Base-by-base conservation (phyloP, 2,797 vertebrate species). In the Galaxias olidus region DNA sequence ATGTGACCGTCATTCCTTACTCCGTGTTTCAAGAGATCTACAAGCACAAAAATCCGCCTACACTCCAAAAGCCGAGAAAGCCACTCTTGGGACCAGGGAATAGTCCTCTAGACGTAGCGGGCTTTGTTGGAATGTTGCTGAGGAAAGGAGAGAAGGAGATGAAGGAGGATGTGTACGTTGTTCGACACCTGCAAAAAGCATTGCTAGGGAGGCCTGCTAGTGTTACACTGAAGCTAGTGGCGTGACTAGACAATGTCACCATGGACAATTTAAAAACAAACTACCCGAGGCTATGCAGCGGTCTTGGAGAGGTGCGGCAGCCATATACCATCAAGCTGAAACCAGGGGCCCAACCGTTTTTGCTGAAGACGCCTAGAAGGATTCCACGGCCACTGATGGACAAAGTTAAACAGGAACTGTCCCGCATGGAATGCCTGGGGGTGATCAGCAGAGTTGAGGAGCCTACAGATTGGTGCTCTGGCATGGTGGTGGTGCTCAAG, bases 321-420 rank as follows among this genome's bases (percentile, higher is more conserved):
- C 69, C 43, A 10, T 65, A 66, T 9, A 44, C 57, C 12, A 63
- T 53, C 44, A 60, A 66, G 43, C 53, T 72, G 11, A 76, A 20
- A 41, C 63, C 63, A 11, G 54, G 13, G 12, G 53, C 62, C 9
- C 55, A 58, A n/a, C 58, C 43, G 11, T 49, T 65, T 15, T 65
- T 57, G 4, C 15, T 61, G 8, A 47, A 52, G 42, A 45, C 52
- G 19, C 73, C 56, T 7, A 10, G 40, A 6, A 13, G 45, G 8
- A 46, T 61, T 49, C 52, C 66, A 13, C 19, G 68, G 11, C 61
- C 54, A 1, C 43, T 68, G 46, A 14, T 68, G 57, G 61, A n/a
- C 8, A 68, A 73, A 43, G 56, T 66, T 4, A 74, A 69, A 8
- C 8, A 74, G 8, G 60, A 66, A 30, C 52, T 74, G 8, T 13